Evolutionary conservation across 1,140 invertebrate species (phyloP).

Genomic region (Pseudomyrmex concolor): DNA sequence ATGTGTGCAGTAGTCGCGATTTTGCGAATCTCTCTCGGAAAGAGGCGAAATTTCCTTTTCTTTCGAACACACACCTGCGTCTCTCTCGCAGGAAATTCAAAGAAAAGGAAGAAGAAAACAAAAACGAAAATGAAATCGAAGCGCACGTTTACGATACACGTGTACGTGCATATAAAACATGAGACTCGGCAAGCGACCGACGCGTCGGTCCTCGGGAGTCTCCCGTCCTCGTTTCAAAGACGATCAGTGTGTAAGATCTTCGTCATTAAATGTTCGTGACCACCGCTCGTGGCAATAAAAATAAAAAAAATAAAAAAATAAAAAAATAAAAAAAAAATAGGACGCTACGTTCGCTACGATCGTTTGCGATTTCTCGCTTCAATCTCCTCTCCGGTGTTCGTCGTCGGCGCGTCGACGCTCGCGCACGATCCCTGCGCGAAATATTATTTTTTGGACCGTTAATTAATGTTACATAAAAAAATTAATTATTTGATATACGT

Average conservation of each 20-base stretch:
- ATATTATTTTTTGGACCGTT: no score
- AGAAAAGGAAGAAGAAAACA: no score
- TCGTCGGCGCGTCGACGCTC: slow-evolving; percentile 34
- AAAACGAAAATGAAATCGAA: neutral
- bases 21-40: neutral
- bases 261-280: slow-evolving; percentile 57
- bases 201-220: slow-evolving; percentile 2
- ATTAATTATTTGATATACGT: neutral
- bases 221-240: slow-evolving; percentile 49
- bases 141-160: slow-evolving; percentile 17
- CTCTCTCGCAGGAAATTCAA: no score
- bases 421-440: neutral
- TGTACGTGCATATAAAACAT: slow-evolving; percentile 8
- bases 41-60: neutral
- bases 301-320: slow-evolving; percentile 34
- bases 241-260: slow-evolving; percentile 49
- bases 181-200: slow-evolving; percentile 42
- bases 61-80: neutral
- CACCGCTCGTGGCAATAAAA: slow-evolving; percentile 39
- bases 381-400: slow-evolving; percentile 28
- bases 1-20: slow-evolving; percentile 20
- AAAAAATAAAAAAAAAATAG: slow-evolving; percentile 35
- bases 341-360: slow-evolving; percentile 37
- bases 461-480: no score
- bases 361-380: slow-evolving; percentile 55